Evolutionary conservation across 2,888 invertebrate genomes (phyloP), one percentile per base, ranked within the genome.

Genomic region (Drosophila ustulata): DNA sequence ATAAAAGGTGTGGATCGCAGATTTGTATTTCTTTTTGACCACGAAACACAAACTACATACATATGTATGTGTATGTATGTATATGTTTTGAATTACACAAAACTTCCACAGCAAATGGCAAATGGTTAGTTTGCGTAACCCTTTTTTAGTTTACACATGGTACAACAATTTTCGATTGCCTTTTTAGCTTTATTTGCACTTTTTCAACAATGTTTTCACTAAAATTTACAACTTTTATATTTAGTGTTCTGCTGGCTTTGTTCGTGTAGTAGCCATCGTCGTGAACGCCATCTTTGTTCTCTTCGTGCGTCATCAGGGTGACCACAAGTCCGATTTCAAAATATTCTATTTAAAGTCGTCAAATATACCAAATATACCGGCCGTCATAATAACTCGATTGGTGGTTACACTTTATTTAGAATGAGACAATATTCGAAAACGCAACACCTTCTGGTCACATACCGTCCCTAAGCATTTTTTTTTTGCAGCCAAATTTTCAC

Each of bases 231-330:
- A 78, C 55, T 69, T 69, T 65, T 65, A 78, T 51, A 65, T 70
- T 73, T 77, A 77, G 52, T 70, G 77, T 70, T 76, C 73, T 75
- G 56, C 57, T 77, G 61, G 73, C 78, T 80, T 78, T 74, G 78
- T 79, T 79, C 78, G 78, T 79, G 73, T 64, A 64, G 66, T 37
- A 37, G 37, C 37, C 37, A 37, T 69, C 78, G 66, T 80, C 81
- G 80, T 62, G 65, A 71, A 77, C 78, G 78, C 78, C 78, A 79
- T 79, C 80, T 79, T 79, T 77, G 80, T 80, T 79, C 78, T 79
- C 69, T 80, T 80, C 78, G 78, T 79, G 78, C 77, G 78, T 79
- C 80, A 80, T 69, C 63, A 37, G 37, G 37, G 37, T 37, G 37
- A 37, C 37, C 37, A 37, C 37, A 37, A 37, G n/a, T 37, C 37